Conservation (phyloP, 2,888 invertebrate genomes). For the Cantharis flavilabris region DNA sequence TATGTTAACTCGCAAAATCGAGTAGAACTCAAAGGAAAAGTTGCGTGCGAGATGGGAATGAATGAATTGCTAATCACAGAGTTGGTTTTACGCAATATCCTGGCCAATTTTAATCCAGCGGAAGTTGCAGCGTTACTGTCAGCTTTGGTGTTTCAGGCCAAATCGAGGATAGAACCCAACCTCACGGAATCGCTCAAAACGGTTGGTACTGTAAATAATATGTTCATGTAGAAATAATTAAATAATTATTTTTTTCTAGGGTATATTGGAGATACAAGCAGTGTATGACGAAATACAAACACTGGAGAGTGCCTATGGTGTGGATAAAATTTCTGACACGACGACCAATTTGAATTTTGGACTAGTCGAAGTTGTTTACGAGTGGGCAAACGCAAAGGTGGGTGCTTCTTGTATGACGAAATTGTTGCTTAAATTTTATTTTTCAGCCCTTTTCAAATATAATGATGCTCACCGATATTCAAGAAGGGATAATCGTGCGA, state of each 20-base stretch:
- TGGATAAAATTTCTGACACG: slow-evolving; percentile 57
- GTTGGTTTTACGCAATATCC: slow-evolving; percentile 85
- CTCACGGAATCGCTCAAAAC: slow-evolving; percentile 64
- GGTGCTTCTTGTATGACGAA: slow-evolving; percentile 7
- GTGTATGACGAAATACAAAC: slow-evolving; percentile 71
- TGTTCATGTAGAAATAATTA: too few species aligned
- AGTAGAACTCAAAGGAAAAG: slow-evolving; percentile 80
- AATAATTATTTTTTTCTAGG: slow-evolving; percentile 54
- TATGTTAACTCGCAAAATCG: slow-evolving; percentile 73
- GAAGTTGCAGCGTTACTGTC: slow-evolving; percentile 95
- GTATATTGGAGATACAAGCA: slow-evolving; percentile 70
- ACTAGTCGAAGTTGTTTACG: slow-evolving; percentile 90
- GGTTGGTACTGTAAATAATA: slow-evolving; percentile 46
- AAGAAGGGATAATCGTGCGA: slow-evolving; percentile 97
- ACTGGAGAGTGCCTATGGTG: slow-evolving; percentile 68
- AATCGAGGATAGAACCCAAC: slow-evolving; percentile 61
- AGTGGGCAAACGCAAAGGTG: slow-evolving; percentile 92
- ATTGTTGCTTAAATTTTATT: neutral
- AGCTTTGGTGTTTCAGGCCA: slow-evolving; percentile 89
- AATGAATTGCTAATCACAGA: slow-evolving; percentile 94
- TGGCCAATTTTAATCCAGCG: slow-evolving; percentile 82
- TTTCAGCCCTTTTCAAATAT: slow-evolving; percentile 88
- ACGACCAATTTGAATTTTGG: slow-evolving; percentile 82
- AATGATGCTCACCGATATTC: slow-evolving; percentile 89
- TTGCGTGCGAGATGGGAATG: slow-evolving; percentile 85